Evolutionary conservation across 2,888 invertebrate species (phyloP).

Genomic region (Microplitis manilae): DNA sequence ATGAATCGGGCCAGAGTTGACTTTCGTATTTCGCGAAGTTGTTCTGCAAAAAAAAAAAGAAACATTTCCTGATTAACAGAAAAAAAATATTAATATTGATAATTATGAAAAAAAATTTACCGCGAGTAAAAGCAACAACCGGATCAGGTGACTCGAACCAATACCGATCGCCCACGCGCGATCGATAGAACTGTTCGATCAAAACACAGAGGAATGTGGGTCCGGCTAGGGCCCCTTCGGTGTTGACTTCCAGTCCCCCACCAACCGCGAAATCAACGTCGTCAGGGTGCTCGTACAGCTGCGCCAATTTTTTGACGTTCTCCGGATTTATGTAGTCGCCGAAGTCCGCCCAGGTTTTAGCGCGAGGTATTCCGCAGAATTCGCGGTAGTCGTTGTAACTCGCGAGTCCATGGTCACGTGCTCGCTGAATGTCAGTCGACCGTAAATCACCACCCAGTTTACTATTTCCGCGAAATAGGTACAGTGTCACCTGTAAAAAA

Average conservation of each 20-base stretch:
- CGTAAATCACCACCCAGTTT: conserved; percentile 86
- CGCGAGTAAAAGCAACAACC: conserved; percentile 77
- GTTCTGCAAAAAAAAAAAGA: conserved; percentile 67
- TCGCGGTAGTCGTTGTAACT: conserved; percentile 85
- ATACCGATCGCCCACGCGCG: conserved; percentile 88
- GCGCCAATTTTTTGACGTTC: conserved; percentile 79
- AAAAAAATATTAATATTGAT: conserved; percentile 13
- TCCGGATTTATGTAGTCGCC: conserved; percentile 55
- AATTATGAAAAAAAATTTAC: conserved; percentile 65
- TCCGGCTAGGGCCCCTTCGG: conserved; percentile 85
- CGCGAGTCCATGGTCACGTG: conserved; percentile 88
- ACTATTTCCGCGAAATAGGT: conserved; percentile 79
- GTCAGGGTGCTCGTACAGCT: conserved; percentile 80
- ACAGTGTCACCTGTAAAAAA: conserved; percentile 77
- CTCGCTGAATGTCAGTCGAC: conserved; percentile 88
- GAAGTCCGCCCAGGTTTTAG: conserved; percentile 77
- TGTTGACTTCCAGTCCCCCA: conserved; percentile 84
- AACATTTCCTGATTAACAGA: background rate
- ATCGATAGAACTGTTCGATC: conserved; percentile 89
- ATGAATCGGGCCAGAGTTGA: conserved; percentile 83
- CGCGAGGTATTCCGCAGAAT: conserved; percentile 82
- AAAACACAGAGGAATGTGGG: conserved; percentile 92
- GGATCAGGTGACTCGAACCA: conserved; percentile 85
- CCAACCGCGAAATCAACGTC: conserved; percentile 92
- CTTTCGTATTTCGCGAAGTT: conserved; percentile 85